A percentile compares a stretch with the other conserved stretches of the same genome.
Conservation (phyloP, 2,888 invertebrate species). For the Pterostichus niger region DNA sequence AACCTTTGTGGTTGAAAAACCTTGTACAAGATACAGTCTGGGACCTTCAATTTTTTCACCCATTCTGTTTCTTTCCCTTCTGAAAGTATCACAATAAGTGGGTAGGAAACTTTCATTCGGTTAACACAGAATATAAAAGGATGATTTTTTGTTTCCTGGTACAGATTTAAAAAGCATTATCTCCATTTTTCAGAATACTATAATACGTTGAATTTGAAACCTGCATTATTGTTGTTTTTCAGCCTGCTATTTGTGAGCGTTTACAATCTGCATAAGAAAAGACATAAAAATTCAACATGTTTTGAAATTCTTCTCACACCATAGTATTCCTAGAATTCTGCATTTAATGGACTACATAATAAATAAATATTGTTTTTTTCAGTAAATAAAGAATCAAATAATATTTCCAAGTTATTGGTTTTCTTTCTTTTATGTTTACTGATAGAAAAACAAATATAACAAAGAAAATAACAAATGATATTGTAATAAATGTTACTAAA, state of each 20-base stretch:
- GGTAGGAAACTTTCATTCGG: conserved; percentile 19
- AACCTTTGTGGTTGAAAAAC: conserved; percentile 14
- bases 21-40: conserved; percentile 6
- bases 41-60: conserved; percentile 24
- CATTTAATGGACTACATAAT: no score
- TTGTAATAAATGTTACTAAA: not conserved
- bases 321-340: no score
- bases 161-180: conserved; percentile 8
- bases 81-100: conserved; percentile 10
- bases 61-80: not conserved
- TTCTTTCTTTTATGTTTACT: no score
- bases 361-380: no score
- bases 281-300: no score
- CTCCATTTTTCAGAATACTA: not conserved
- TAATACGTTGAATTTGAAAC: not conserved
- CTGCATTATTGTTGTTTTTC: no score
- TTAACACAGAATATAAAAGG: conserved; percentile 1
- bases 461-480: not conserved
- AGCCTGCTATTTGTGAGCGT: no score
- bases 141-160: conserved; percentile 20
- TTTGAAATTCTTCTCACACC: no score
- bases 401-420: no score
- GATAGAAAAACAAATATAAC: no score
- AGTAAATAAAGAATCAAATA: no score
- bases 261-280: no score